A percentile compares a stretch with the other conserved stretches of the same genome.
Evolutionary conservation across 2,797 vertebrate species (phyloP).

Genomic region (Cryptoprocta ferox): DNA sequence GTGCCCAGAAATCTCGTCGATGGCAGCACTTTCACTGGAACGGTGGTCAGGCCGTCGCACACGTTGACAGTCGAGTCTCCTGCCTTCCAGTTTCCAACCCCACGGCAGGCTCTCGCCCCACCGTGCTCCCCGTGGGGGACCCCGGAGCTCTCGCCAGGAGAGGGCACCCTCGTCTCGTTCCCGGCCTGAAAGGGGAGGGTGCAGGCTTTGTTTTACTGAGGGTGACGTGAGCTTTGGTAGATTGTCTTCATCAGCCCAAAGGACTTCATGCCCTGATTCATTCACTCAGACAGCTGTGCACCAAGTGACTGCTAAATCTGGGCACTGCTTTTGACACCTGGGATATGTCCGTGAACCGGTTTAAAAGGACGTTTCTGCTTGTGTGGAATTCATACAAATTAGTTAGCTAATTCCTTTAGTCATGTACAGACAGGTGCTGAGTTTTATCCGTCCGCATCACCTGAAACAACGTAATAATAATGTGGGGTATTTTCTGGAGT

Average conservation of each 20-base stretch:
- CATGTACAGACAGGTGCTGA: neutral
- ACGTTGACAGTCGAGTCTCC: neutral
- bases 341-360: neutral
- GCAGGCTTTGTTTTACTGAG: neutral
- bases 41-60: neutral
- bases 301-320: neutral
- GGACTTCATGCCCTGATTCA: neutral
- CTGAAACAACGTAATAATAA: neutral
- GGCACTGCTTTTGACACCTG: neutral
- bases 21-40: neutral
- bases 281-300: neutral
- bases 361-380: neutral
- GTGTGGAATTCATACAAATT: neutral
- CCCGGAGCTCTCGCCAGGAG: neutral
- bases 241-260: neutral
- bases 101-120: neutral
- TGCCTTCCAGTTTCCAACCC: too few species aligned
- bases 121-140: fast-evolving
- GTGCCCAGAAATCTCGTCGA: neutral
- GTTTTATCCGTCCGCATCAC: neutral
- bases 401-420: neutral
- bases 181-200: neutral
- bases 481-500: neutral
- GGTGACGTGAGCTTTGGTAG: neutral
- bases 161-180: neutral